Evolutionary conservation across 2,113 vertebrate species (phyloP).

Genomic region (Ciconia stormi): DNA sequence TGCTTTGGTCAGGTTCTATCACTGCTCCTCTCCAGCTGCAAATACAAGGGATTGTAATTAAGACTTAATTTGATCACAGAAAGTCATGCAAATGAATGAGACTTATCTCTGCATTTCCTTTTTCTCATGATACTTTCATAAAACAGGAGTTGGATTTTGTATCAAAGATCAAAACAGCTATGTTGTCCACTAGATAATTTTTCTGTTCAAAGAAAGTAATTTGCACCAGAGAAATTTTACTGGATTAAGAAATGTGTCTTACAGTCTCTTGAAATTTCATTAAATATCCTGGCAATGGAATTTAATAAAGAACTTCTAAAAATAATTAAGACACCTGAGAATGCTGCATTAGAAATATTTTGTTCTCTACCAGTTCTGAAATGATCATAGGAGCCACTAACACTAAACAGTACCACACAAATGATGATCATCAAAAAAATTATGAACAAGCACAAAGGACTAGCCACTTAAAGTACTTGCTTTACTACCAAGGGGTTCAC

Average conservation of each 20-base stretch:
- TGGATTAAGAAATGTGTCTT: neutral
- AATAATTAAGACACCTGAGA: neutral
- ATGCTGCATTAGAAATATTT: neutral
- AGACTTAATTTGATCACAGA: neutral
- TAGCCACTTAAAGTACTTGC: neutral
- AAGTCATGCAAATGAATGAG: neutral
- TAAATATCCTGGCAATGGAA: neutral
- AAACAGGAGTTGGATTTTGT: neutral
- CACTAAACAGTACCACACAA: neutral
- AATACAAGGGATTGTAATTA: neutral
- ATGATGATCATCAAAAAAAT: neutral
- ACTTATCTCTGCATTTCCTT: neutral
- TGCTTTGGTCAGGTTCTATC: constrained; percentile 82
- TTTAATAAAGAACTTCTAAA: neutral
- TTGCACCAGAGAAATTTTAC: neutral
- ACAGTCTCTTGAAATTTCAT: neutral
- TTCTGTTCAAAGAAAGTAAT: neutral
- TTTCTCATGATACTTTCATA: neutral
- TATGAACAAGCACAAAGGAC: neutral
- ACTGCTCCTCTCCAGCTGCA: constrained; percentile 83
- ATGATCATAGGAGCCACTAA: neutral
- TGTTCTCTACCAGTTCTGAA: neutral
- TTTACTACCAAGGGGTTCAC: neutral
- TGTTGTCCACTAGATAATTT: neutral
- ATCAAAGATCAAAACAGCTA: neutral